These are phyloP conservation scores for Synanceia verrucosa DNA, from an alignment of 2,797 vertebrate species.

Conservation along the genomic window DNA sequence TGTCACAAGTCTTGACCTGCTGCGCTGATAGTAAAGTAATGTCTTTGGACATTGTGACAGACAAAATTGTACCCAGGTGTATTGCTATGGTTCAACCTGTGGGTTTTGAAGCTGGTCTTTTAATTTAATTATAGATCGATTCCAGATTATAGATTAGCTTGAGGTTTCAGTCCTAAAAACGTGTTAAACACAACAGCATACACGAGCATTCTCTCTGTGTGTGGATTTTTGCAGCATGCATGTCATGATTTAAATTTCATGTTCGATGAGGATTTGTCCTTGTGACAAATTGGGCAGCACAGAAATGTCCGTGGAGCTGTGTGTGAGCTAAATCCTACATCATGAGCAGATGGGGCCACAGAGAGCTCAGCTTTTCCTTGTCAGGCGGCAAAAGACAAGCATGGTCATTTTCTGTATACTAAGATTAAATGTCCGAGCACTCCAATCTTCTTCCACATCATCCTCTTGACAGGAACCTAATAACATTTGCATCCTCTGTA, in stretches of 20 bases:
- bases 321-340: conserved; percentile 48
- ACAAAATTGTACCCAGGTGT: background rate
- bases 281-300: conserved; percentile 30
- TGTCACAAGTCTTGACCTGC: conserved; percentile 19
- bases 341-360: conserved; percentile 46
- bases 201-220: background rate
- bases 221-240: background rate
- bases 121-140: conserved; percentile 2
- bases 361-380: conserved; percentile 48
- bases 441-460: conserved; percentile 46
- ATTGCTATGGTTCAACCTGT: background rate
- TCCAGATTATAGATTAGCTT: background rate
- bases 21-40: conserved; percentile 17
- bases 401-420: conserved; percentile 34
- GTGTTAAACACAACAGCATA: background rate
- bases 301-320: conserved; percentile 29
- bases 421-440: conserved; percentile 59
- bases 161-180: background rate
- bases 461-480: conserved; percentile 38
- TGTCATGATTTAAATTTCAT: background rate
- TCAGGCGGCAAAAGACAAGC: conserved; percentile 59
- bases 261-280: conserved; percentile 20
- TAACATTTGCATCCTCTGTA: conserved; percentile 31
- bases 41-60: background rate
- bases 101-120: background rate